Evolutionary conservation across 2,888 invertebrate genomes (phyloP), one percentile per base, ranked within the genome.

Genomic region (Macaria notata): DNA sequence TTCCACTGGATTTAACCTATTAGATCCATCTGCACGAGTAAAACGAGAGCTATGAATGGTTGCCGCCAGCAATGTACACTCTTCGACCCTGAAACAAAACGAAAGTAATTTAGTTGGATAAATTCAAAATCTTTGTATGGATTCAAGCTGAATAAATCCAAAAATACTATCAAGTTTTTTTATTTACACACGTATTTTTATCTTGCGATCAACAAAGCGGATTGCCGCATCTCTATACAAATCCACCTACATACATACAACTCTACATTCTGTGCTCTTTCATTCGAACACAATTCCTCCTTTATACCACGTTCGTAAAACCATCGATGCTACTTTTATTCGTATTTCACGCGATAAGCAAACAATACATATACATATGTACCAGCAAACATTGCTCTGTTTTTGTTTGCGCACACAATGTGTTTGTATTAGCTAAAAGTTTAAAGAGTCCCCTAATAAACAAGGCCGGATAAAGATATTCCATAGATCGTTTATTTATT

Each of bases 31-130:
- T 89, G 88, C 62, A 88, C 77, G 58, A 90, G 65, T 4, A 90
- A 67, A 36, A 87, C 76, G 46, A 88, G 70, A 4, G 83, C 84
- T 61, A 88, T 56, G 61, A 86, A 78, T 1, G 86, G 71, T 60
- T 83, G 84, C 62, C 82, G 76, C 89, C 88, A 91, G 66, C 89
- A 86, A 30, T 80, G 78, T 3, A 83, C 68, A 61, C 73, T 74
- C 69, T 70, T 78, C 49, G 86, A 75, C 69, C 88, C 90, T 90
- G 78, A 2, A 88, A 88, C 86, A 89, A 88, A 57, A 41, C 33
- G 3, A 19, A 19, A 19, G 19, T 19, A 19, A 19, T 19, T 19
- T 19, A 19, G 19, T 19, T 2, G 19, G 19, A 19, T 19, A 19
- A 19, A 19, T 19, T 19, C 19, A 2, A 19, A n/a, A 19, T 19